phyloP scores from a whole-genome alignment of 2,797 vertebrate genomes.

The Steatocranus sp. region DNA sequence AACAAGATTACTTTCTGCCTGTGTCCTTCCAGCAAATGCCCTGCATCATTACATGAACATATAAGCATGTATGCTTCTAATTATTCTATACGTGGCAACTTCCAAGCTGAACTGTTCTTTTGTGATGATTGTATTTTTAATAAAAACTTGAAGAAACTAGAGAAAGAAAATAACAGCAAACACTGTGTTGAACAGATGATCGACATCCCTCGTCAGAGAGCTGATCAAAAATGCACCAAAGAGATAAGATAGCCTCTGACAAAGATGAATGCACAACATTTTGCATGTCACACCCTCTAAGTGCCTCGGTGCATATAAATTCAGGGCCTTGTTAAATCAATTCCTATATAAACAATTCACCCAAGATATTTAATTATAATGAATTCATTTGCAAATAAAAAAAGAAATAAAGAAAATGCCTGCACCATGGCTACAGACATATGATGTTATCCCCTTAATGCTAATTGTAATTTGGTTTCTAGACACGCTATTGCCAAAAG shows the following conservation, averaged over 20 bases:
- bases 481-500: background rate
- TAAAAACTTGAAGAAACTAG: background rate
- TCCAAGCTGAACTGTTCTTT: background rate
- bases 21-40: background rate
- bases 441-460: background rate
- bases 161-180: background rate
- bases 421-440: background rate
- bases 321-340: background rate
- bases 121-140: background rate
- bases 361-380: background rate
- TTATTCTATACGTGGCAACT: background rate
- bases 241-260: background rate
- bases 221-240: background rate
- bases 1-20: background rate
- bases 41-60: background rate
- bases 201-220: background rate
- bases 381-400: background rate
- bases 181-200: background rate
- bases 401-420: background rate
- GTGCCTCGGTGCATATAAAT: background rate
- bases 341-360: background rate
- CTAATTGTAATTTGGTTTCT: background rate
- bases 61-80: background rate
- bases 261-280: background rate
- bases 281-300: background rate